Percentiles rank a stretch among this genome's conserved stretches.
Conservation (phyloP, 2,113 vertebrate species). For the Eubucco bourcierii region DNA sequence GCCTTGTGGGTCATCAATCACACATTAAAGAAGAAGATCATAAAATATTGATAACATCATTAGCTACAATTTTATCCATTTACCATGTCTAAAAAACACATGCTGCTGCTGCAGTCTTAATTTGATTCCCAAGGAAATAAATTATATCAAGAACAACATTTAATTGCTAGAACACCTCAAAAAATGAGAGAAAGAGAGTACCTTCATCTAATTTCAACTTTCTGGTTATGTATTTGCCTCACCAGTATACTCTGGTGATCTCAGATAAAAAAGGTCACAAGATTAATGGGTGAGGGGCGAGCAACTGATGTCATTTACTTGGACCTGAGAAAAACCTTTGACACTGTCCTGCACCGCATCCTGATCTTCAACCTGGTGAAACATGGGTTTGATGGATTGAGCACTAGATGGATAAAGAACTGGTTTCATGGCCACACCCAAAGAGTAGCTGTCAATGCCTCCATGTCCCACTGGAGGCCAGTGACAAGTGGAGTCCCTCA, state of each 20-base stretch:
- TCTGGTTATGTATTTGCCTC: not conserved
- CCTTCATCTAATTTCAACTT: not conserved
- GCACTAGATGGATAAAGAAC: too few relatives aligned
- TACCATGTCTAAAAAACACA: constrained; percentile 41
- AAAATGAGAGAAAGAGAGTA: not conserved
- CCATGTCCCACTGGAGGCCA: too few relatives aligned
- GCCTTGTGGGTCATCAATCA: constrained; percentile 41
- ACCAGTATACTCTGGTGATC: not conserved
- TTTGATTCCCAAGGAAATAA: constrained; percentile 52
- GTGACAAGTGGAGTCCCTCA: too few relatives aligned
- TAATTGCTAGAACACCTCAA: not conserved
- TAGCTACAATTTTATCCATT: constrained; percentile 50
- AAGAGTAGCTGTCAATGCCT: too few relatives aligned
- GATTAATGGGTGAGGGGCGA: too few relatives aligned
- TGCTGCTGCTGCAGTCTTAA: constrained; percentile 21
- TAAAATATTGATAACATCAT: constrained; percentile 70
- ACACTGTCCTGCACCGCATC: too few relatives aligned
- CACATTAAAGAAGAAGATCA: constrained; percentile 41
- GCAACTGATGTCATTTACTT: too few relatives aligned
- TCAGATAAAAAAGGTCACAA: not conserved
- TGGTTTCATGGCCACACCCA: too few relatives aligned
- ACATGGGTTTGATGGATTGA: too few relatives aligned
- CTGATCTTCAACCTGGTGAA: too few relatives aligned
- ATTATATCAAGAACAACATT: constrained; percentile 16
- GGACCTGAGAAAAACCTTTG: too few relatives aligned